Conservation (phyloP, 2,797 vertebrate genomes). For the Rousettus madagascariensis region DNA sequence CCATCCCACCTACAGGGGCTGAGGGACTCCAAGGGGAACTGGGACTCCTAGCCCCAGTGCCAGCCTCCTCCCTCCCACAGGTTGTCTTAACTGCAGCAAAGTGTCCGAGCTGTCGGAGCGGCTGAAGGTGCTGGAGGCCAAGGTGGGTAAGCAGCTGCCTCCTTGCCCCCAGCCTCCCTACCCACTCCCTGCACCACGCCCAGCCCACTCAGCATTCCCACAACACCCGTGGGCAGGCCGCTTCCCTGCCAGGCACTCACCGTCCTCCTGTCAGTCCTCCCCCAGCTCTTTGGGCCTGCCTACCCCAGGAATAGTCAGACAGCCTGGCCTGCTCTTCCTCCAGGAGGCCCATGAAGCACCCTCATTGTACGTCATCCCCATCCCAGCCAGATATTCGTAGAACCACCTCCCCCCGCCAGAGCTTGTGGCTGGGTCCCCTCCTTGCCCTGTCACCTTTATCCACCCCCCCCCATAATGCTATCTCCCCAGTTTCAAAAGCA, state of each 20-base stretch:
- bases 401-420: not conserved
- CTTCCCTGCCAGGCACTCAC: not conserved
- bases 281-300: not conserved
- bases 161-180: too few species aligned
- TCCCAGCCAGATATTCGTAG: not conserved
- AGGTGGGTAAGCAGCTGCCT: slow-evolving; percentile 84
- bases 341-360: not conserved
- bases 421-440: not conserved
- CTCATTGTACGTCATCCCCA: not conserved
- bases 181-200: rapidly evolving
- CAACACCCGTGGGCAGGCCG: not conserved
- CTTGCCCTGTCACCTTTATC: not conserved
- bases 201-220: not conserved
- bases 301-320: not conserved
- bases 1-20: not conserved
- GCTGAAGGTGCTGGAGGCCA: slow-evolving; percentile 90
- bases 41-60: not conserved
- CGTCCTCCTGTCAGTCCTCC: not conserved
- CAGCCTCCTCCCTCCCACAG: slow-evolving; percentile 74
- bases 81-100: slow-evolving; percentile 94
- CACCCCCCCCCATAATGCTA: not conserved
- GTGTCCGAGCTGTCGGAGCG: slow-evolving; percentile 88
- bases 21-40: not conserved
- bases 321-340: not conserved
- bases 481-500: not conserved